Evolutionary conservation across 2,888 invertebrate genomes (phyloP).

Genomic region (Blastobasis lacticolella): DNA sequence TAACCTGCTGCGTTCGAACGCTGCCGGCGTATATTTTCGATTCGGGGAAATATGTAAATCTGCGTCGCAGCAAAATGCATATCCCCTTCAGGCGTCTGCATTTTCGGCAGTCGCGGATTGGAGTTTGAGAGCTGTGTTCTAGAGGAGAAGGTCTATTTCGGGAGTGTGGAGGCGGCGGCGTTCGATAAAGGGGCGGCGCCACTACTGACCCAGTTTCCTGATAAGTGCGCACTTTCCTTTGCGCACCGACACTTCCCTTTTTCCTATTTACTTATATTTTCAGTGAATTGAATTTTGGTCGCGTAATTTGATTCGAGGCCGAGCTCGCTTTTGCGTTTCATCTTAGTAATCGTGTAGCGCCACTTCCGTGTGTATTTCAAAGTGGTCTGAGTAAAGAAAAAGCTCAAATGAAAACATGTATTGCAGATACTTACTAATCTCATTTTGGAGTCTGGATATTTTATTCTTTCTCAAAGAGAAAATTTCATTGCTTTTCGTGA

Average conservation of each 20-base stretch:
- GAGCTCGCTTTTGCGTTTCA: neutral
- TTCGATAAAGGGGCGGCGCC: constrained; percentile 71
- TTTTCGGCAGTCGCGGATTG: constrained; percentile 18
- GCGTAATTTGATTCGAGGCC: constrained; percentile 16
- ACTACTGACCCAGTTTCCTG: constrained; percentile 72
- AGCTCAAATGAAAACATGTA: neutral
- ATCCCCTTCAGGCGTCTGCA: constrained; percentile 42
- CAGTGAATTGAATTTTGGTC: constrained; percentile 29
- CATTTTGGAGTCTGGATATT: constrained; percentile 44
- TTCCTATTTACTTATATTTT: constrained; percentile 49
- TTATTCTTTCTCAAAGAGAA: constrained; percentile 18
- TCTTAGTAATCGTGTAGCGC: neutral
- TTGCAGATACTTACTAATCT: constrained; percentile 50
- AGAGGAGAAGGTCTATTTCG: constrained; percentile 48
- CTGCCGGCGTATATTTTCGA: constrained; percentile 16
- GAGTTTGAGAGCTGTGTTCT: constrained; percentile 42
- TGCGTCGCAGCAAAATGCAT: constrained; percentile 41
- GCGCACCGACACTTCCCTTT: constrained; percentile 63
- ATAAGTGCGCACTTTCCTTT: constrained; percentile 68
- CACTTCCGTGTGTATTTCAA: neutral
- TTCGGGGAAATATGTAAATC: constrained; percentile 42
- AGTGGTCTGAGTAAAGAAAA: neutral
- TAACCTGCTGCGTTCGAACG: too few relatives aligned
- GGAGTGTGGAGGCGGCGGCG: constrained; percentile 35
- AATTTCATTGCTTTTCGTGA: constrained; percentile 31